A percentile compares a stretch with the other conserved stretches of the same genome.
Conservation (phyloP, 2,113 vertebrate species). For the Corythoichthys intestinalis region DNA sequence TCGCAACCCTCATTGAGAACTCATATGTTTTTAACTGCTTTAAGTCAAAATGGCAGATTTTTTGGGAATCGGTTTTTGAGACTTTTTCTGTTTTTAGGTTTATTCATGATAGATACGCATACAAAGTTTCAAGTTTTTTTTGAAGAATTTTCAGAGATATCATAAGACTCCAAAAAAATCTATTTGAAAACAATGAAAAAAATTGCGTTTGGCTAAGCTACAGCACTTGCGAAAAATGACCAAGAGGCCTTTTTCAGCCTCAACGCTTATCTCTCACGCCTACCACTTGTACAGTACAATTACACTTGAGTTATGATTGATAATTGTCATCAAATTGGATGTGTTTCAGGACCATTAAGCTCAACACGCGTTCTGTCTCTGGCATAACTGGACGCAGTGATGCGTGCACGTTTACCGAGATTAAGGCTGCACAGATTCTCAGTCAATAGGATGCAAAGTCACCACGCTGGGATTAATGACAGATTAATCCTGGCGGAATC, state of each 20-base stretch:
- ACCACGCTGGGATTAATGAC: slow-evolving; percentile 57
- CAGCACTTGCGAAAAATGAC: neutral
- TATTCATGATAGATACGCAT: too few species aligned
- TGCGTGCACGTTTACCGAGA: slow-evolving; percentile 46
- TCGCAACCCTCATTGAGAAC: too few species aligned
- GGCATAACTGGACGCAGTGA: too few species aligned
- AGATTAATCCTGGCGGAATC: slow-evolving; percentile 56
- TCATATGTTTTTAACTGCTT: too few species aligned
- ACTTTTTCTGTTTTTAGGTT: too few species aligned
- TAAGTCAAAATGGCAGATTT: too few species aligned
- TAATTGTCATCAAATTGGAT: neutral
- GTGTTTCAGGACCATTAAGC: neutral
- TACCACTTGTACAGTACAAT: neutral
- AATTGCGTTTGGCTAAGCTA: neutral
- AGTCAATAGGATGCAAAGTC: slow-evolving; percentile 54
- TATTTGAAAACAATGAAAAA: neutral
- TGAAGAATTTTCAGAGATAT: too few species aligned
- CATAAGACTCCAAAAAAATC: too few species aligned
- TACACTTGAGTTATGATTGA: neutral
- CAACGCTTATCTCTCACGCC: neutral
- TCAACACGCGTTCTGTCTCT: neutral
- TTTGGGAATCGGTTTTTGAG: too few species aligned
- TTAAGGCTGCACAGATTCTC: slow-evolving; percentile 38
- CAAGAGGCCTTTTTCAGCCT: neutral
- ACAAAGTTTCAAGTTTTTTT: too few species aligned